Percentiles rank a stretch among this genome's conserved stretches.
Conservation (phyloP, 2,888 invertebrate genomes). For the Cosmopolites sordidus region DNA sequence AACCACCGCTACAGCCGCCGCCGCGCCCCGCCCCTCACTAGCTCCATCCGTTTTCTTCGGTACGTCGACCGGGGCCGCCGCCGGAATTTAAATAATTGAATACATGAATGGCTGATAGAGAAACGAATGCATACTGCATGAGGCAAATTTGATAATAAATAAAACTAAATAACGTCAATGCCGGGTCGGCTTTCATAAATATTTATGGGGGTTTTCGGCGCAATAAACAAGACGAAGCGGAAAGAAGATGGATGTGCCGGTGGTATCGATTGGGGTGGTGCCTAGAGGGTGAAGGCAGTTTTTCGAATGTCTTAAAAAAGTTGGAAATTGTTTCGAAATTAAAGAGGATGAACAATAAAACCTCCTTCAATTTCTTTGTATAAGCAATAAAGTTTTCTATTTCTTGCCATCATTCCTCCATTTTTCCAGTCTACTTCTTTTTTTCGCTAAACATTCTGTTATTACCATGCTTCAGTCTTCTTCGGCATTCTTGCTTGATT, state of each 20-base stretch:
- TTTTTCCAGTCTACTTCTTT: too few species aligned
- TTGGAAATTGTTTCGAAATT: too few species aligned
- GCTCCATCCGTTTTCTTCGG: conserved; percentile 6
- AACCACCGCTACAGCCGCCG: conserved; percentile 45
- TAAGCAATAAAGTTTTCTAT: too few species aligned
- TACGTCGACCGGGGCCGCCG: conserved; percentile 30
- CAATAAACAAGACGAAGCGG: conserved; percentile 27
- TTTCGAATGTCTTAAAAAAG: too few species aligned
- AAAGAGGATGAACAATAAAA: too few species aligned
- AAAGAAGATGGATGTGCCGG: conserved; percentile 4
- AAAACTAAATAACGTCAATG: conserved; percentile 49
- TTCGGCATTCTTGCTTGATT: too few species aligned
- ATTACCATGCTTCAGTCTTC: too few species aligned
- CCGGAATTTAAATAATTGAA: conserved; percentile 51
- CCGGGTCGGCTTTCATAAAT: conserved; percentile 31
- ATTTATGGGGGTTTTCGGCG: conserved; percentile 21
- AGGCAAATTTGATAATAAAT: conserved; percentile 51
- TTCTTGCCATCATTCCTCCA: too few species aligned
- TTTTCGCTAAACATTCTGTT: too few species aligned
- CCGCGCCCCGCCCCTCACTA: conserved; percentile 13
- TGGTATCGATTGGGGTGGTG: conserved; percentile 3
- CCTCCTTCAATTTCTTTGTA: too few species aligned
- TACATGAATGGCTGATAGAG: conserved; percentile 51
- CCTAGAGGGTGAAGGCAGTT: background rate
- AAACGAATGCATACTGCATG: conserved; percentile 48